These are phyloP conservation scores for Acheta domesticus DNA, from an alignment of 2,888 invertebrate species.

Conservation along the genomic window DNA sequence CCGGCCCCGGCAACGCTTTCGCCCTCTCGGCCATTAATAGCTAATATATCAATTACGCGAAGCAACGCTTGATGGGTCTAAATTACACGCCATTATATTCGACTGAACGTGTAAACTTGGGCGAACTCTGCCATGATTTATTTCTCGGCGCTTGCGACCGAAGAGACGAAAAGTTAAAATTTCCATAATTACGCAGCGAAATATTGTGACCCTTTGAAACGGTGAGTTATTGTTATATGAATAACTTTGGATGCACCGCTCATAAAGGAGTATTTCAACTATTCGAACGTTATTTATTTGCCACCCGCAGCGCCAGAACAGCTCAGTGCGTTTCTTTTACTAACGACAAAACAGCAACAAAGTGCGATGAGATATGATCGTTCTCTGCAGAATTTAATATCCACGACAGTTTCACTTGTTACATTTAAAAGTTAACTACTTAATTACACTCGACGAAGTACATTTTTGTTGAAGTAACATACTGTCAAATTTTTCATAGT, in stretches of 20 bases:
- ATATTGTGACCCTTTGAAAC: neutral
- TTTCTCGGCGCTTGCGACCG: neutral
- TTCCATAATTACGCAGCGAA: neutral
- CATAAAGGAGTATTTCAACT: too few species aligned
- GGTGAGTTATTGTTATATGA: neutral
- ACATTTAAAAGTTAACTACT: too few species aligned
- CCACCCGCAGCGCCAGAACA: too few species aligned
- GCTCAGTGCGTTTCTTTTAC: too few species aligned
- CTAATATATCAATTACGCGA: slow-evolving; percentile 6
- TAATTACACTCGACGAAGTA: too few species aligned
- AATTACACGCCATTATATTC: neutral
- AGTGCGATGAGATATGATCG: too few species aligned
- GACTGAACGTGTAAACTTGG: neutral
- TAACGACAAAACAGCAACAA: too few species aligned
- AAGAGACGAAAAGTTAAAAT: neutral
- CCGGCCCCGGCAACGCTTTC: neutral
- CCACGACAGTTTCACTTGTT: too few species aligned
- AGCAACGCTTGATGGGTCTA: neutral
- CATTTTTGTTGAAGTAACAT: too few species aligned
- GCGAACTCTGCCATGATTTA: neutral
- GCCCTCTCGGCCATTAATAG: neutral
- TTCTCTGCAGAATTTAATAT: too few species aligned
- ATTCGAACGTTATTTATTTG: too few species aligned
- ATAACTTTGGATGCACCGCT: neutral
- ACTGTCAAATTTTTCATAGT: too few species aligned